Evolutionary conservation across 2,888 invertebrate genomes (phyloP).

Genomic region (Leucania comma): DNA sequence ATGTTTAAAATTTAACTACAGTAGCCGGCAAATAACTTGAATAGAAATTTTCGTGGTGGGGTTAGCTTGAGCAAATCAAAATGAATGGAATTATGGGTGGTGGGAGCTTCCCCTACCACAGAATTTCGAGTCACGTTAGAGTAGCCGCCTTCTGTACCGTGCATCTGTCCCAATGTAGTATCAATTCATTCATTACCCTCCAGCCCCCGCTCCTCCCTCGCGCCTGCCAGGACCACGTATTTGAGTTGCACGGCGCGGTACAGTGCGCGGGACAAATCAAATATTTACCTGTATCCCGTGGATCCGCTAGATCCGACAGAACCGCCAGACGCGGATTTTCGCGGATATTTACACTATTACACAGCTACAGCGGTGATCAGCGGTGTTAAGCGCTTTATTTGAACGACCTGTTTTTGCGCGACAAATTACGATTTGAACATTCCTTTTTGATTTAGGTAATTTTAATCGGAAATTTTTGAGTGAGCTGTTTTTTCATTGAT

Average conservation of each 20-base stretch:
- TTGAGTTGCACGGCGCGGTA: slow-evolving; percentile 57
- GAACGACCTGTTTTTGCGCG: slow-evolving; percentile 16
- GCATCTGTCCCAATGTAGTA: too few relatives aligned
- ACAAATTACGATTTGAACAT: background rate
- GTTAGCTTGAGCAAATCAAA: too few relatives aligned
- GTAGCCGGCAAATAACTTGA: too few relatives aligned
- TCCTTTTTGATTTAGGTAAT: background rate
- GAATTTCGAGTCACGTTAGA: too few relatives aligned
- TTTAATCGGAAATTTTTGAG: background rate
- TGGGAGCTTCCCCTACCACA: too few relatives aligned
- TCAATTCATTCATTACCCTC: background rate
- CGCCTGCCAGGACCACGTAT: slow-evolving; percentile 42
- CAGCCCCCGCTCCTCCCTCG: slow-evolving; percentile 14
- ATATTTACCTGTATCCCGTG: slow-evolving; percentile 71
- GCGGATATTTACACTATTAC: slow-evolving; percentile 57
- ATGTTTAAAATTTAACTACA: too few relatives aligned
- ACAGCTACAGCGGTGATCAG: slow-evolving; percentile 20
- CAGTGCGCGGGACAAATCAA: slow-evolving; percentile 68
- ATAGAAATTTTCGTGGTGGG: too few relatives aligned
- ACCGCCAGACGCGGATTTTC: slow-evolving; percentile 50
- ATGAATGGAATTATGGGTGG: too few relatives aligned
- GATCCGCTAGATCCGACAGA: slow-evolving; percentile 40
- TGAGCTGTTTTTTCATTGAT: background rate
- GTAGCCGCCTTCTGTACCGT: too few relatives aligned
- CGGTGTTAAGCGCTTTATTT: slow-evolving; percentile 46